Percentiles rank a stretch among this genome's conserved stretches.
Evolutionary conservation across 2,888 invertebrate genomes (phyloP).

Genomic region (Strigamia transsilvanica): DNA sequence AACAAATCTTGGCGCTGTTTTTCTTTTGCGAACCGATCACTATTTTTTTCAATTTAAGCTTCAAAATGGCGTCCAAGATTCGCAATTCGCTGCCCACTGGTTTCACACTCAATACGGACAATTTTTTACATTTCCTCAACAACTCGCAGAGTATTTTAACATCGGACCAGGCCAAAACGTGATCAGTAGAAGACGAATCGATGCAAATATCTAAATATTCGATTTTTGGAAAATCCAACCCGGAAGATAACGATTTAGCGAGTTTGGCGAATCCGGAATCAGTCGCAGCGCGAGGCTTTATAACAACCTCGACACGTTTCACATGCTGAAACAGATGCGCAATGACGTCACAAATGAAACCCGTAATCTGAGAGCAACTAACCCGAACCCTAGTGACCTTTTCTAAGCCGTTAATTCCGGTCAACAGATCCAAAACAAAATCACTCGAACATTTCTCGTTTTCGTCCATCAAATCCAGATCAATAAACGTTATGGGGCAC

Average conservation of each 20-base stretch:
- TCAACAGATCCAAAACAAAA: neutral
- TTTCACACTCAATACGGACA: neutral
- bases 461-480: neutral
- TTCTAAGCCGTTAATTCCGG: neutral
- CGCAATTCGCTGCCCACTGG: neutral
- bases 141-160: neutral
- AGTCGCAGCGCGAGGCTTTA: neutral
- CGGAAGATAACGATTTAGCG: neutral
- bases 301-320: neutral
- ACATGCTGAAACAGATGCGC: neutral
- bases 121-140: neutral
- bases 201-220: neutral
- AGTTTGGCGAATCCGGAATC: neutral
- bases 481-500: neutral
- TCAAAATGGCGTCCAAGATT: neutral
- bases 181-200: neutral
- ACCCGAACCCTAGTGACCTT: neutral
- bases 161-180: neutral
- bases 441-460: neutral
- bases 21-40: neutral
- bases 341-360: neutral
- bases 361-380: neutral
- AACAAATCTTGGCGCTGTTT: neutral
- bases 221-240: neutral
- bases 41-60: neutral